Conservation (phyloP, 2,888 invertebrate species). For the Nephrotoma appendiculata region DNA sequence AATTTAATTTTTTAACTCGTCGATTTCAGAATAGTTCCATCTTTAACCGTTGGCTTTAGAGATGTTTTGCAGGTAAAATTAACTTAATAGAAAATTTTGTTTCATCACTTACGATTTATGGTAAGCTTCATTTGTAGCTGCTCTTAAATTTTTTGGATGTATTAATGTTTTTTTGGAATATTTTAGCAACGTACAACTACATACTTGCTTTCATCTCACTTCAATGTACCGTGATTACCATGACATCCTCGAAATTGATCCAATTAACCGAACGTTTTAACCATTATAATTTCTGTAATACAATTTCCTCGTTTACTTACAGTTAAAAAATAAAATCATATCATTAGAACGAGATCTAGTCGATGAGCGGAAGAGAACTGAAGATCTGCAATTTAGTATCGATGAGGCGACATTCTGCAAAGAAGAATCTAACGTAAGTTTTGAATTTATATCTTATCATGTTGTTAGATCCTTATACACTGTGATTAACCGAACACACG, state of each 20-base stretch:
- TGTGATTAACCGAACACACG: background rate
- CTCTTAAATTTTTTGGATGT: background rate
- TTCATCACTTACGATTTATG: too few relatives aligned
- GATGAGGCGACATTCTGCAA: conserved; percentile 86
- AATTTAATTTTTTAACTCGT: too few relatives aligned
- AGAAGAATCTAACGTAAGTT: conserved; percentile 71
- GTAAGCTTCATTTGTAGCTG: too few relatives aligned
- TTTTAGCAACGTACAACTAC: background rate
- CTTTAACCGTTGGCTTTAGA: too few relatives aligned
- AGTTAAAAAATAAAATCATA: conserved; percentile 41
- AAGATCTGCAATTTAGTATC: conserved; percentile 79
- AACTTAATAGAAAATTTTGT: too few relatives aligned
- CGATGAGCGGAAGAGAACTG: conserved; percentile 66
- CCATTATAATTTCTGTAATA: background rate
- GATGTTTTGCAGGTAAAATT: too few relatives aligned
- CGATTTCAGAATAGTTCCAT: too few relatives aligned
- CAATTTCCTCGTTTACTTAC: conserved; percentile 12
- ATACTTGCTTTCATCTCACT: background rate
- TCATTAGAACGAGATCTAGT: conserved; percentile 50
- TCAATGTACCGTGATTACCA: background rate
- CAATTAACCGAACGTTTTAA: background rate
- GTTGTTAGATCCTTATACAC: background rate
- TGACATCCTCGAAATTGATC: background rate
- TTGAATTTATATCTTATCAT: background rate
- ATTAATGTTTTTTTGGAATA: background rate